Conservation (phyloP, 2,797 vertebrate species). For the Mormyrops boulengeri region DNA sequence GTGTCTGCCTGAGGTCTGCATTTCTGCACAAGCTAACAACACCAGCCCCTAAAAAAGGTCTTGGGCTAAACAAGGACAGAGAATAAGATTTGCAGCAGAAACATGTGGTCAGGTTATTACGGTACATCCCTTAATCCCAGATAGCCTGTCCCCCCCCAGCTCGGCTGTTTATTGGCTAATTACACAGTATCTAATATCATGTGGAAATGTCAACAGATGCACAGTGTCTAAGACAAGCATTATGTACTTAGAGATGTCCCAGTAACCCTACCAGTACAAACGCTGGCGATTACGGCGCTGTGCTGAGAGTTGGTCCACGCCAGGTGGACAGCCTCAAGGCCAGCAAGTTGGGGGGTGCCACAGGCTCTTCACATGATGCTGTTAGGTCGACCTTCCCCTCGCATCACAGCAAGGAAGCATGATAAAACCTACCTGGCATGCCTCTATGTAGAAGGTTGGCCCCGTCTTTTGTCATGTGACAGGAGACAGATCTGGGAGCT, state of each 20-base stretch:
- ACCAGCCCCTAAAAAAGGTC: conserved; percentile 21
- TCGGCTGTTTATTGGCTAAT: conserved; percentile 57
- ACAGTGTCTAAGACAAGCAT: conserved; percentile 66
- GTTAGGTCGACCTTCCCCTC: neutral
- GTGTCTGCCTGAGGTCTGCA: neutral
- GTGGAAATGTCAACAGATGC: conserved; percentile 72
- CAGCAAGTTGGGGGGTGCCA: neutral
- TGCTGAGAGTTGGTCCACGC: conserved; percentile 15
- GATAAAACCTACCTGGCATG: neutral
- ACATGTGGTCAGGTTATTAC: conserved; percentile 65
- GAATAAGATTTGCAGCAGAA: conserved; percentile 54
- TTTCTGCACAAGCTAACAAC: neutral
- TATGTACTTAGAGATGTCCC: conserved; percentile 60
- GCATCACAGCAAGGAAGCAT: neutral
- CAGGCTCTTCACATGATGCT: neutral
- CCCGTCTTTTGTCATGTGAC: neutral
- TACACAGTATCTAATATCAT: conserved; percentile 56
- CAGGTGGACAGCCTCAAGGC: conserved; percentile 25
- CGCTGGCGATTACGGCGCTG: conserved; percentile 41
- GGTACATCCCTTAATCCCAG: conserved; percentile 61
- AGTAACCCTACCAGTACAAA: conserved; percentile 44
- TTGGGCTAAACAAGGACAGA: conserved; percentile 17
- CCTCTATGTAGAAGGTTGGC: neutral
- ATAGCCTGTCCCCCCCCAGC: conserved; percentile 61
- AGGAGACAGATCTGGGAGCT: neutral